Evolutionary conservation across 1,140 invertebrate species (phyloP), one percentile per base, ranked within the genome.

Genomic region (Cotesia vestalis): DNA sequence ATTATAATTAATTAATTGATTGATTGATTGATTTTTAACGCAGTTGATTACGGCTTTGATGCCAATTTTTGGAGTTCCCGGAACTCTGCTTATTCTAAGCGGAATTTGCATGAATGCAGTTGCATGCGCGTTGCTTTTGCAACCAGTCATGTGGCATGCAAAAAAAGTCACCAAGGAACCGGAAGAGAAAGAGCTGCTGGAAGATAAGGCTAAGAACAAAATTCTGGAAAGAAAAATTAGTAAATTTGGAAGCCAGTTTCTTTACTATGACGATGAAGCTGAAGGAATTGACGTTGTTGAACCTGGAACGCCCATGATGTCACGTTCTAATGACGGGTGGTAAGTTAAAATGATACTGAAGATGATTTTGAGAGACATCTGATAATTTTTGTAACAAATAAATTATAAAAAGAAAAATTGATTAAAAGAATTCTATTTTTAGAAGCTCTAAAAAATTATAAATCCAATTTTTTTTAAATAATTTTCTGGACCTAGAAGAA

Each of bases 311-410:
- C 90, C 90, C 2, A 92, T 91, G 90, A 88, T 92, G 85, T 85
- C 90, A 14, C 80, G 86, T 63, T 88, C 90, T 4, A 92, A 92
- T 75, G 91, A 92, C 76, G 91, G 91, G 8, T 92, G 90, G 86
- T 92, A 88, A 71, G 55, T 69, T 38, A 66, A 66, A 63, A 68
- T 20, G 20, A 20, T 20, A 2, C 20, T 20, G 20, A 20, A 27
- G 27, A 27, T 27, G 27, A 27, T 27, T 27, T 27, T 27, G 27
- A 27, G 27, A 27, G 27, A 27, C 27, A 27, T 27, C 27, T 27
- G 27, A 27, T 27, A 27, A 27, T 27, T 27, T 27, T 27, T 27
- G 1, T 27, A 27, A 27, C 27, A 27, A 27, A 27, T 27, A 27
- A 27, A 27, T 27, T 27, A 27, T 27, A 27, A 3, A 2, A 27